Evolutionary conservation across 1,140 invertebrate genomes (phyloP), one percentile per base, ranked within the genome.

Genomic region (Archivesica marissinica): DNA sequence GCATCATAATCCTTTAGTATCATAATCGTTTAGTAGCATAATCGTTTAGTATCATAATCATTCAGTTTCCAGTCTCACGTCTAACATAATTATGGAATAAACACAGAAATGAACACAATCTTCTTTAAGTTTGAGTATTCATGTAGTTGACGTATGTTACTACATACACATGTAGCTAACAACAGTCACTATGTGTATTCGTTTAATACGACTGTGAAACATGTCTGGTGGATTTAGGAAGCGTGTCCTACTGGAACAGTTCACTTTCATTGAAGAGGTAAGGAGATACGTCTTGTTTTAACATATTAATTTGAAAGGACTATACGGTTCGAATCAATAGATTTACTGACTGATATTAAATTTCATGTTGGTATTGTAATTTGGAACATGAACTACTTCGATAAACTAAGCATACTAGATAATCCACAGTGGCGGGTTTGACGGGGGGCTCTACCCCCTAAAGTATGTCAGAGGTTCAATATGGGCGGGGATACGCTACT

Each of bases 261-360:
- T 35, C 30, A 13, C 59, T 28, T 59, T 28, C 30, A 35, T 35
- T 64, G 30, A 35, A 35, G 30, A 7, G 33, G 59, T 35, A 64
- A 64, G n/a, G 1, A 64, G 59, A 64, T 64, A 64, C 15, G 9
- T 13, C 15, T 4, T 33, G 59, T 64, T 64, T 64, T 64, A 30
- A 35, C 38, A 25, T 35, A 35, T 64, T 64, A 17, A 64, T 17
- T 64, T 35, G 38, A 35, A 7, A 64, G 15, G 2, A 33, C 25
- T 35, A n/a, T n/a, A n/a, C n/a, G 11, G 59, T 64, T 64, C 30
- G n/a, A 64, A 64, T 64, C 59, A 64, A 64, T 64, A 64, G 7
- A 13, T 6, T 17, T 17, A 64, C 25, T 11, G 20, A 35, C 20
- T 33, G 4, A 64, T 64, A 33, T 64, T 25, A 64, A 64, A 35